Evolutionary conservation across 2,113 vertebrate genomes (phyloP).

Genomic region (Diphyllodes magnificus): DNA sequence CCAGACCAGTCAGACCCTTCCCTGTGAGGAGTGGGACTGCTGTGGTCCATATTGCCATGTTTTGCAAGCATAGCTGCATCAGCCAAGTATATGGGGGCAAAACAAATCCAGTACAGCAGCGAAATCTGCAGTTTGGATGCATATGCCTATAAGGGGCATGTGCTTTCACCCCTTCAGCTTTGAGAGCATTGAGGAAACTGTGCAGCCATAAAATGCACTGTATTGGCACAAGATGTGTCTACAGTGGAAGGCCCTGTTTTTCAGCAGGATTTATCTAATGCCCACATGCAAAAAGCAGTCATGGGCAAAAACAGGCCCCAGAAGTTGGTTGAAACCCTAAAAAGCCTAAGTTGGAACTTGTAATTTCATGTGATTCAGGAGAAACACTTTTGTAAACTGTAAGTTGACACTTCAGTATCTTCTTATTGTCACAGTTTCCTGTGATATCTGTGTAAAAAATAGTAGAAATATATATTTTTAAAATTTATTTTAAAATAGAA

Average conservation of each 20-base stretch:
- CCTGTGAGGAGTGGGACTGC: rapidly evolving
- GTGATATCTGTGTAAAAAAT: neutral
- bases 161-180: neutral
- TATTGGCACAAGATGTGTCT: neutral
- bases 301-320: neutral
- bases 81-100: rapidly evolving
- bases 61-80: neutral
- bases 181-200: neutral
- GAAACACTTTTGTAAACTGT: neutral
- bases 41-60: rapidly evolving
- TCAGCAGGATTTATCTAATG: neutral
- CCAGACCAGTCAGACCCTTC: neutral
- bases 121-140: neutral
- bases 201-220: neutral
- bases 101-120: neutral
- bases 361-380: neutral
- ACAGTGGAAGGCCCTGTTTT: neutral
- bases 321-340: neutral
- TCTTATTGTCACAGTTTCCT: neutral
- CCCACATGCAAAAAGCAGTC: neutral
- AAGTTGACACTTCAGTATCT: neutral
- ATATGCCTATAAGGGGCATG: neutral
- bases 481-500: neutral
- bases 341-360: neutral
- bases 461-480: neutral